Base-by-base conservation (phyloP, 2,888 invertebrate genomes). In the Adelognathus sp. region DNA sequence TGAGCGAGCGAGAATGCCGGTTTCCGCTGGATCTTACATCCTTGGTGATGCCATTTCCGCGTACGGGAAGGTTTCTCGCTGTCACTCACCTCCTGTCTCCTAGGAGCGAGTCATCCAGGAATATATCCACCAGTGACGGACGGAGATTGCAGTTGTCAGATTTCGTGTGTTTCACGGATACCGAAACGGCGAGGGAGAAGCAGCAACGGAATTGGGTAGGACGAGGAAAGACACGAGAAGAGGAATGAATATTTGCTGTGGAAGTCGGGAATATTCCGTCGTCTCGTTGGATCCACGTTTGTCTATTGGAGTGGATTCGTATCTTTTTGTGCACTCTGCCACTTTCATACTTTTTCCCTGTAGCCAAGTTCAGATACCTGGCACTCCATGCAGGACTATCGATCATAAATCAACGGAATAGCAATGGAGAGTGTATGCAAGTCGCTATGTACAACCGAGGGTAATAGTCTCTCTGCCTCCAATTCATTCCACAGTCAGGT, bases 131-230 rank as follows among this genome's bases (percentile, higher is more conserved):
- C 36, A 71, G 70, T 79, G 77, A 80, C 70, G 72, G 56, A 67
- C 63, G 64, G 79, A 81, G 83, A 83, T 83, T 81, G 82, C 81
- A 54, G 74, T 72, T 78, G 81, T 76, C 83, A 81, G 81, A 80
- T 83, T 82, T 61, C 73, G 70, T 64, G 75, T 63, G 76, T 76
- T 77, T 46, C 64, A 76, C 69, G 77, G 63, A 71, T 77, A 81
- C 79, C 72, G 64, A 77, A 76, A 77, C 75, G 77, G 71, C 73
- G 72, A 66, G 67, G 44, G 63, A 46, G 69, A 67, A 76, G 39
- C 69, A 29, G n/a, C n/a, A 61, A 44, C 69, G 75, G 5, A 39
- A 67, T 24, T 24, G 24, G 52, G 67, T n/a, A 36, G 27, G 39
- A 2, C n/a, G 14, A 29, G 52, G 14, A 52, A 54, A 21, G 46